Conservation (phyloP, 2,797 vertebrate genomes). For the Pelobates cultripes region DNA sequence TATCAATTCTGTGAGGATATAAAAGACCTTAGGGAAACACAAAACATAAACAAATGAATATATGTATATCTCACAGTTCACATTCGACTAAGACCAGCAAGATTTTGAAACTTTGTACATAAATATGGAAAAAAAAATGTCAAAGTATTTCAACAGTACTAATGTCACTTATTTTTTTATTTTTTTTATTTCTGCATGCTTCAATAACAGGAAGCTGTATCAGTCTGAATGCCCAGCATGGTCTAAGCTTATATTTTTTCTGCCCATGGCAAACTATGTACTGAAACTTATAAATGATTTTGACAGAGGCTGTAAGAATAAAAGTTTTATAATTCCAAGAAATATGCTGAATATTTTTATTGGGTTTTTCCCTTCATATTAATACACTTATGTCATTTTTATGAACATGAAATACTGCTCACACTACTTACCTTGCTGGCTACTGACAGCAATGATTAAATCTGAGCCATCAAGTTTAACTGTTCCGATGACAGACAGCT, state of each 20-base stretch:
- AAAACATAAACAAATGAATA: background rate
- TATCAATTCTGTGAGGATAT: slow-evolving; percentile 92
- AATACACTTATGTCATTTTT: too few species aligned
- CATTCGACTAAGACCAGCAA: background rate
- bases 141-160: background rate
- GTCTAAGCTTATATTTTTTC: background rate
- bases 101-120: background rate
- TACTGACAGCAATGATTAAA: slow-evolving; percentile 84
- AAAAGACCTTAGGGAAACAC: slow-evolving; percentile 79
- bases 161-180: slow-evolving; percentile 13
- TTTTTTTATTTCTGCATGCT: background rate
- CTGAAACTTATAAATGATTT: too few species aligned
- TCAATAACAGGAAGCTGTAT: slow-evolving; percentile 11
- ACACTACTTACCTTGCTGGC: slow-evolving; percentile 83
- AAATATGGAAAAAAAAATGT: background rate
- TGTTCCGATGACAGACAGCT: slow-evolving; percentile 92
- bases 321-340: too few species aligned
- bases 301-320: too few species aligned
- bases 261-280: too few species aligned
- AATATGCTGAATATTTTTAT: too few species aligned
- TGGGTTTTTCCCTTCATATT: too few species aligned
- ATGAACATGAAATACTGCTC: background rate
- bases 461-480: slow-evolving; percentile 91
- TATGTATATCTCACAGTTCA: too few species aligned
- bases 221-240: slow-evolving; percentile 11